Percentiles rank a stretch among this genome's conserved stretches.
phyloP scores from a whole-genome alignment of 2,888 invertebrate species.

The Andrena marginata region DNA sequence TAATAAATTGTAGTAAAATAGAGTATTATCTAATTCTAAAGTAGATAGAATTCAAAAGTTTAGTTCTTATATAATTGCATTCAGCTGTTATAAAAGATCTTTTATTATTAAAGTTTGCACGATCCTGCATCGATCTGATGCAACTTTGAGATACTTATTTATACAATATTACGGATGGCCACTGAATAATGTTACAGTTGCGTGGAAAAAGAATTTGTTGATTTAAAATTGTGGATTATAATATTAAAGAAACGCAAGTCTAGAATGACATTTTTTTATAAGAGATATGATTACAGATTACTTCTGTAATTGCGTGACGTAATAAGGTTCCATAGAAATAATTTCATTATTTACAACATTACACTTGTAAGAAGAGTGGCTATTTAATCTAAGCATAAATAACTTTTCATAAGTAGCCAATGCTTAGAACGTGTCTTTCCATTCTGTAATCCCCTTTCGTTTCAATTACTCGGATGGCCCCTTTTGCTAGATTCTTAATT shows the following conservation, averaged over 20 bases:
- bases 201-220: conserved; percentile 20
- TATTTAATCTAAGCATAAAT: conserved; percentile 18
- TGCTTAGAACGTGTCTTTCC: conserved; percentile 23
- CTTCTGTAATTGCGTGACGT: not conserved
- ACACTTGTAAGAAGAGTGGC: conserved; percentile 16
- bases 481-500: conserved; percentile 26
- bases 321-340: conserved; percentile 21
- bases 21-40: conserved; percentile 17
- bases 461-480: conserved; percentile 32
- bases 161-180: not conserved
- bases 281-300: conserved; percentile 21
- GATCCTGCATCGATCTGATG: not conserved
- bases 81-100: conserved; percentile 10
- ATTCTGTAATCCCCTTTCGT: not conserved
- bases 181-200: conserved; percentile 18
- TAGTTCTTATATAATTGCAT: conserved; percentile 3
- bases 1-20: conserved; percentile 18
- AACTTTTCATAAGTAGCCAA: conserved; percentile 7
- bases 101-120: conserved; percentile 1
- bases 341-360: conserved; percentile 32
- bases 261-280: conserved; percentile 5
- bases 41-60: conserved; percentile 13
- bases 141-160: conserved; percentile 21
- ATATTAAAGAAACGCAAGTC: conserved; percentile 6
- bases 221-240: conserved; percentile 14